phyloP scores from a whole-genome alignment of 2,888 invertebrate species.

The Agriopis leucophaearia region DNA sequence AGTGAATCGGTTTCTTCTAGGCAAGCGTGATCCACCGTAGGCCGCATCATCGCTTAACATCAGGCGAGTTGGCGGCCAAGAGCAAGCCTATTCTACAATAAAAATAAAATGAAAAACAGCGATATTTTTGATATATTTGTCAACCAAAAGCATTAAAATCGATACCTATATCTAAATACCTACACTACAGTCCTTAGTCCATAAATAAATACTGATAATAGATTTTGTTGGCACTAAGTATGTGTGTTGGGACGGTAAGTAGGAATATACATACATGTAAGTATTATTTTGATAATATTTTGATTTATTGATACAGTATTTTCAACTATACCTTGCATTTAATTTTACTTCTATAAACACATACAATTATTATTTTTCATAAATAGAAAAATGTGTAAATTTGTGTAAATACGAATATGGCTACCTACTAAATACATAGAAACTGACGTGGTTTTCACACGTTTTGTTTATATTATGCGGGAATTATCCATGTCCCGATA shows the following conservation, averaged over 20 bases:
- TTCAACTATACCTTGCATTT: slow-evolving; percentile 6
- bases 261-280: slow-evolving; percentile 20
- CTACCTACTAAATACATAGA: neutral
- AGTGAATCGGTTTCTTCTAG: too few species aligned
- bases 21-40: too few species aligned
- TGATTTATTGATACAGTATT: slow-evolving; percentile 6
- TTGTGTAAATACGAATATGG: neutral
- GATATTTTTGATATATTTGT: neutral
- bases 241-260: slow-evolving; percentile 49
- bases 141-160: neutral
- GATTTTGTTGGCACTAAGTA: slow-evolving; percentile 50
- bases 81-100: too few species aligned
- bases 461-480: too few species aligned
- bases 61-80: too few species aligned
- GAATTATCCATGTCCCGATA: too few species aligned
- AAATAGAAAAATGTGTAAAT: neutral
- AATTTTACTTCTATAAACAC: neutral
- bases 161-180: neutral
- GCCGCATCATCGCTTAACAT: too few species aligned
- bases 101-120: too few species aligned
- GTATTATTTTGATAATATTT: neutral
- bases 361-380: neutral
- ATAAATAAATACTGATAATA: slow-evolving; percentile 16
- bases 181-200: neutral
- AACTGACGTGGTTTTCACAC: too few species aligned